Base-by-base conservation (phyloP, 2,797 vertebrate genomes). In the Pseudotriccus pelzelni region DNA sequence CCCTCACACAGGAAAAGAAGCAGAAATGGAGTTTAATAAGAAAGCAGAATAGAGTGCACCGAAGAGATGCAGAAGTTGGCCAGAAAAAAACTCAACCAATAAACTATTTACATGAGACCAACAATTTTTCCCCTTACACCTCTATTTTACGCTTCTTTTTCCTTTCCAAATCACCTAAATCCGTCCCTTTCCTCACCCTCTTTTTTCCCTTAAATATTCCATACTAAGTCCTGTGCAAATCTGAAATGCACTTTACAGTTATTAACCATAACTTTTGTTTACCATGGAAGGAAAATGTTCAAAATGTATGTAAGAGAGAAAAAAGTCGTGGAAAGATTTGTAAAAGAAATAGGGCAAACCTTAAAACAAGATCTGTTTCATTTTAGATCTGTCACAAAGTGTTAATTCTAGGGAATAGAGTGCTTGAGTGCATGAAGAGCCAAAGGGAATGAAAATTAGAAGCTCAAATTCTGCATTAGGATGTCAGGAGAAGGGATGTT, bases 381-480 rank as follows among this genome's bases (percentile, higher is more conserved):
- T 81, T 94, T 93, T 81, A n/a, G 8, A 13, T 77, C 28, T 80
- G 56, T 84, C 78, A 85, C 28, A 64, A 85, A 70, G 20, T 0
- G 0, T 93, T 91, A 84, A 76, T 93, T 91, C 50, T 78, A 28
- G 36, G 16, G 3, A 68, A 43, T 1, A 62, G 36, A 22, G 11
- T 69, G 34, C 28, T 68, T 70, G 72, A 56, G 72, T 89, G 36
- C 44, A 44, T 55, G 47, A 91, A 82, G 19, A 77, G 37, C 72
- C 62, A 84, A 78, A 89, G 25, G 53, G 36, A 77, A 77, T 78
- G 47, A 58, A 89, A 94, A 94, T 88, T 69, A 89, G 72, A 84
- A 85, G 41, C n/a, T 88, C 69, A 63, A 52, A 73, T 80, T 92
- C 58, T 64, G 14, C 52, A 55, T 83, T 41, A 85, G 50, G 23